Evolutionary conservation across 1,140 invertebrate genomes (phyloP).

Genomic region (Leptopilina boulardi): DNA sequence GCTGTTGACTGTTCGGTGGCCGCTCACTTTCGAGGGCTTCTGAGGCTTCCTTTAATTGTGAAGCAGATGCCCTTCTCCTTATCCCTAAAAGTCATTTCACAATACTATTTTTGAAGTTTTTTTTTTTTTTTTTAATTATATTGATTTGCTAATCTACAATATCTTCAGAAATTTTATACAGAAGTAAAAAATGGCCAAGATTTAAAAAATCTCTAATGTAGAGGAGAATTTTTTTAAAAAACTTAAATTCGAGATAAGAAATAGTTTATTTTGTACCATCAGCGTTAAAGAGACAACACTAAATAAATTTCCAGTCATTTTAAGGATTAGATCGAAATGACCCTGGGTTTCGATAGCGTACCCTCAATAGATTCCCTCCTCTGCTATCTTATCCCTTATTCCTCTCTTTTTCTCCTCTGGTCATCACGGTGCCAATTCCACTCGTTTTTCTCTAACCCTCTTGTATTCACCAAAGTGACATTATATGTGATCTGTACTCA

Average conservation of each 20-base stretch:
- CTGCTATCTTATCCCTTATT: constrained; percentile 38
- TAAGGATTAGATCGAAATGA: neutral
- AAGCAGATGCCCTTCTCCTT: constrained; percentile 67
- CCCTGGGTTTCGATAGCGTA: constrained; percentile 25
- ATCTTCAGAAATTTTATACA: no score
- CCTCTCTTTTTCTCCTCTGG: neutral
- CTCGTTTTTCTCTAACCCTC: constrained; percentile 30
- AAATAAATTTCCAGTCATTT: constrained; percentile 19
- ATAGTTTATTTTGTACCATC: neutral
- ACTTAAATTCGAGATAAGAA: no score
- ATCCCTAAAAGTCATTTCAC: neutral
- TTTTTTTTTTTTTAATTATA: no score
- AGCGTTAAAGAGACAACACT: neutral
- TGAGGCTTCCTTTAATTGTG: constrained; percentile 74
- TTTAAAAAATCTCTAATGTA: no score
- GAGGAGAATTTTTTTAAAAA: no score
- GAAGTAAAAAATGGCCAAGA: no score
- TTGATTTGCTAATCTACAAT: no score
- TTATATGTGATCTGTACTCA: constrained; percentile 47
- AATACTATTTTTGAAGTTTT: no score
- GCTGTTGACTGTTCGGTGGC: constrained; percentile 69
- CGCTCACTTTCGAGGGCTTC: constrained; percentile 65
- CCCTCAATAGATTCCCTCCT: constrained; percentile 36
- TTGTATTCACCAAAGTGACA: constrained; percentile 10
- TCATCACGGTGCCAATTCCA: neutral